phyloP scores from a whole-genome alignment of 2,888 invertebrate genomes.

The Dolichomitus sp. region DNA sequence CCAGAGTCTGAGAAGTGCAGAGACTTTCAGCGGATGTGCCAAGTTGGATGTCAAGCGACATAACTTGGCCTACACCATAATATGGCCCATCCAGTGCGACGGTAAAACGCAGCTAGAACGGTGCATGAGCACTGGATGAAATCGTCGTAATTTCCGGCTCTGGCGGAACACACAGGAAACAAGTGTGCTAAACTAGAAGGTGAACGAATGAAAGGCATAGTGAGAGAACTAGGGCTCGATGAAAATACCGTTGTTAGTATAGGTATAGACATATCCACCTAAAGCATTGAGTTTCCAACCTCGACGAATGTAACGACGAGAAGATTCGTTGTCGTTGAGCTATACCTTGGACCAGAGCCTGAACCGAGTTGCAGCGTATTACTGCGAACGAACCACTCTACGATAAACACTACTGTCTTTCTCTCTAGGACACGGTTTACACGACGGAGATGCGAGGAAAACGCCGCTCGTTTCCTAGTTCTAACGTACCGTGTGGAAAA shows the following conservation, averaged over 20 bases:
- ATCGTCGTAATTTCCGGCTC: conserved; percentile 20
- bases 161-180: conserved; percentile 6
- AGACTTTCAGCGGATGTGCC: neutral
- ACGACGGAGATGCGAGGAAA: neutral
- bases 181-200: conserved; percentile 3
- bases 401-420: neutral
- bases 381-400: neutral
- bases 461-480: conserved; percentile 13
- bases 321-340: neutral
- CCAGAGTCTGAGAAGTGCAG: neutral
- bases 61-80: neutral
- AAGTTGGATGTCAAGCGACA: neutral
- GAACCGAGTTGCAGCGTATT: conserved; percentile 2
- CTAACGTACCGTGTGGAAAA: conserved; percentile 27
- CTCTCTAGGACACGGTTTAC: conserved; percentile 3
- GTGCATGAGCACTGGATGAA: conserved; percentile 18
- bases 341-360: neutral
- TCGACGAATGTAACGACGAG: conserved; percentile 25
- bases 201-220: neutral
- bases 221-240: neutral
- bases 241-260: conserved; percentile 1
- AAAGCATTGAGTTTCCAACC: neutral
- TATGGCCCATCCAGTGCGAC: neutral
- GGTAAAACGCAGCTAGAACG: neutral
- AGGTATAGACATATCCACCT: neutral